Base-by-base conservation (phyloP, 2,797 vertebrate genomes). In the Morus bassanus region DNA sequence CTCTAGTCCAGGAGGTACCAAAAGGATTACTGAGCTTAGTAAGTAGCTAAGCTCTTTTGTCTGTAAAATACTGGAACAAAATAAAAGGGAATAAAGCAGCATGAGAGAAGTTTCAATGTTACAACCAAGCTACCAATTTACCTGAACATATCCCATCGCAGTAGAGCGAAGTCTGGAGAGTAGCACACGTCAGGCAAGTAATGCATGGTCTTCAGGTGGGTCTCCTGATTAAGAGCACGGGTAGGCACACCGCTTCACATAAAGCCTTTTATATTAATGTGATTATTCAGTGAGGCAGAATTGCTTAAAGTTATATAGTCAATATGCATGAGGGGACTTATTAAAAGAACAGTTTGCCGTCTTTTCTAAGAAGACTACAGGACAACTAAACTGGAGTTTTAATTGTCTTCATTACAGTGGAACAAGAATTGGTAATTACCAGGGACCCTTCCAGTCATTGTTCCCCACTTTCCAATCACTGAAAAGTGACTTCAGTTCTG, bases 1-100 rank as follows among this genome's bases (percentile, higher is more conserved):
- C 69, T 93, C 88, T 28, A 59, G 73, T 9, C 69, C 82, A 60
- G 81, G 84, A 95, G 91, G 88, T 39, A 89, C 39, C 41, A 16
- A 76, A 69, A 72, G 78, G 69, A 83, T 46, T 81, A 64, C 76
- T 75, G 25, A 74, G 80, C 37, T 76, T 43, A 80, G 59, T 3
- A 27, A 80, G 31, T 10, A 16, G 59, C 88, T 78, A 33, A 92
- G 85, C 54, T 69, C 46, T 45, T 89, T 13, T 5, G 31, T 31
- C 56, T 68, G 68, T 57, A 68, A n/a, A 91, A 83, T 41, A 83
- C 56, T 68, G 68, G 61, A 46, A 73, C 88, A 87, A 87, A 63
- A 18, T 2, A 74, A 28, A 25, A 18, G 48, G 59, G 56, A 82
- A 87, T n/a, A 19, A 48, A 80, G 78, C 41, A 43, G 30, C 3